phyloP scores from a whole-genome alignment of 1,140 invertebrate species.

The Leptonema lineaticorne region DNA sequence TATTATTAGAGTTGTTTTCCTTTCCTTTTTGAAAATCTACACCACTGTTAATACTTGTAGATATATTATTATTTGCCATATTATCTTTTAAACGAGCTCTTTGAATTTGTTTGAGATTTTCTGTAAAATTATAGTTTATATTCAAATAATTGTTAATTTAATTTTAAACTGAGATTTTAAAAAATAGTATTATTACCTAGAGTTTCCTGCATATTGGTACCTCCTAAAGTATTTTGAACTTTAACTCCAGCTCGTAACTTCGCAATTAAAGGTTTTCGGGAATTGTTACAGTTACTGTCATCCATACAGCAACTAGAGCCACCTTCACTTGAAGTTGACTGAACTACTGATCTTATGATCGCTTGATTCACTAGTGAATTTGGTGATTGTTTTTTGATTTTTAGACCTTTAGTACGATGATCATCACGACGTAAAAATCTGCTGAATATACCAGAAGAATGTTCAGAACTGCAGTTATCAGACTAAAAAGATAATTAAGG shows the following conservation, averaged over 20 bases:
- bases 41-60: constrained; percentile 24
- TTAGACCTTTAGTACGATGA: constrained; percentile 40
- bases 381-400: constrained; percentile 23
- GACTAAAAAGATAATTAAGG: constrained; percentile 55
- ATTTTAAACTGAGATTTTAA: neutral
- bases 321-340: constrained; percentile 50
- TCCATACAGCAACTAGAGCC: constrained; percentile 28
- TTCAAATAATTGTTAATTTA: neutral
- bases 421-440: constrained; percentile 65
- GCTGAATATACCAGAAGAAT: constrained; percentile 69
- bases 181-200: constrained; percentile 2
- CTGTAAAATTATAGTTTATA: constrained; percentile 31
- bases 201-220: neutral
- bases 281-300: constrained; percentile 7
- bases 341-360: constrained; percentile 15
- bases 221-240: constrained; percentile 59
- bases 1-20: constrained; percentile 31
- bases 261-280: constrained; percentile 63
- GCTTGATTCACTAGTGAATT: constrained; percentile 7
- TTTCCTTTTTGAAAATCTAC: constrained; percentile 34
- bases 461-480: constrained; percentile 72
- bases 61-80: constrained; percentile 1
- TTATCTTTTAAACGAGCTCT: constrained; percentile 39
- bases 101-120: constrained; percentile 41
- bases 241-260: constrained; percentile 71